Base-by-base conservation (phyloP, 2,113 vertebrate species). In the Pseudorectes ferrugineus region DNA sequence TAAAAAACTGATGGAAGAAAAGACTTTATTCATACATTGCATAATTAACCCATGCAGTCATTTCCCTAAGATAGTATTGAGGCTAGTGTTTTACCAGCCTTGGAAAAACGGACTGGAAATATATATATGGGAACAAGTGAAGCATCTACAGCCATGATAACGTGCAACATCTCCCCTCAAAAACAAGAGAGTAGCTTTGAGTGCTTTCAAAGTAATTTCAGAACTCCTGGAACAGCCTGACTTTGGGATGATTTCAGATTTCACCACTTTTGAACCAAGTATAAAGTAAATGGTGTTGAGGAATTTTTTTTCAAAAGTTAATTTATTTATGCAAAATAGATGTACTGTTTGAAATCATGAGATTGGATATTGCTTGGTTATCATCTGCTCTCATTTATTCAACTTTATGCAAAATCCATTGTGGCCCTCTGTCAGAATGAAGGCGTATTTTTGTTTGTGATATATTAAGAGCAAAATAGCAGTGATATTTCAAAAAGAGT, bases 321-420 rank as follows among this genome's bases (percentile, higher is more conserved):
- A 93, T 95, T 92, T 95, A 51, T 88, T 97, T 92, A 93, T 88
- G 28, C 65, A 91, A 93, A 80, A 42, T 51, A 73, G 61, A 62
- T 33, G 1, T 49, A 36, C 81, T 76, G n/a, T 66, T 76, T 71
- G 33, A 85, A 96, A 46, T 43, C 31, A 8, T 79, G 35, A 65
- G 70, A 51, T 40, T 58, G 26, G 26, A 48, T 94, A 48, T n/a
- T 79, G 38, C 78, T 40, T 80, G 74, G 49, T 74, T 93, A 63
- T 91, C 52, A 89, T 91, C 48, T 73, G 36, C 51, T 62, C 62
- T 89, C 73, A 85, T 88, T 84, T 92, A 93, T 79, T 82, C 19
- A 68, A 74, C 82, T 68, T 74, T 91, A 84, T 92, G 62, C 80
- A 90, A 76, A 76, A 58, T 67, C 14, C 3, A 6, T 84, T 84